Percentiles rank a stretch among this genome's conserved stretches.
These are phyloP conservation scores for Athene noctua DNA, from an alignment of 2,113 vertebrate species.

Conservation along the genomic window DNA sequence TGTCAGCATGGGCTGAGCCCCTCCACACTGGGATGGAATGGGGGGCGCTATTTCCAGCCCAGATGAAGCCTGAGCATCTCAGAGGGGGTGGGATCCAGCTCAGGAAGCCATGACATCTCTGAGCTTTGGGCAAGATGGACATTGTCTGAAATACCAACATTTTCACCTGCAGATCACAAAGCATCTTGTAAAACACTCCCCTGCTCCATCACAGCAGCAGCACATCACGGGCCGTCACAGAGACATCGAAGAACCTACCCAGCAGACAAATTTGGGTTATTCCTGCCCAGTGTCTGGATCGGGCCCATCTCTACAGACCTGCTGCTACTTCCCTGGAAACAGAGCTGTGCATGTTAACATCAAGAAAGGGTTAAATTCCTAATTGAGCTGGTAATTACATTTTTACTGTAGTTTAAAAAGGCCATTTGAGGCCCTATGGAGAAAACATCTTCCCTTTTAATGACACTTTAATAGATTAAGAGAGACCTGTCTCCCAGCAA, in stretches of 20 bases:
- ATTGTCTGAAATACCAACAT: neutral
- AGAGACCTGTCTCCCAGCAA: neutral
- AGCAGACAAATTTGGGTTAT: neutral
- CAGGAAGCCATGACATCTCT: neutral
- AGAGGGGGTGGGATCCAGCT: neutral
- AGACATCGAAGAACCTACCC: neutral
- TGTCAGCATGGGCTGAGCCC: neutral
- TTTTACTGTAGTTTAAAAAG: conserved; percentile 17
- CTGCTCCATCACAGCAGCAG: neutral
- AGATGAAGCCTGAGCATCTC: neutral
- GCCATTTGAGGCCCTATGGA: neutral
- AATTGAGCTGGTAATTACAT: neutral
- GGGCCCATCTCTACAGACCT: neutral
- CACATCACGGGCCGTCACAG: neutral
- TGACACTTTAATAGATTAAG: conserved; percentile 17
- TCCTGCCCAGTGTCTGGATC: neutral
- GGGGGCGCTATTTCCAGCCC: neutral
- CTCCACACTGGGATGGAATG: neutral
- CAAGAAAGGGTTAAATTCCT: neutral
- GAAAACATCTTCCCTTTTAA: conserved; percentile 62
- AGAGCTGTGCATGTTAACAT: neutral
- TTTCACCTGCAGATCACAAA: neutral
- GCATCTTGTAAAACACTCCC: neutral
- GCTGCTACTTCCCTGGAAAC: neutral
- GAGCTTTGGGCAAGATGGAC: neutral